Evolutionary conservation across 1,140 invertebrate species (phyloP), one percentile per base, ranked within the genome.

Genomic region (Tetragnatha versicolor): DNA sequence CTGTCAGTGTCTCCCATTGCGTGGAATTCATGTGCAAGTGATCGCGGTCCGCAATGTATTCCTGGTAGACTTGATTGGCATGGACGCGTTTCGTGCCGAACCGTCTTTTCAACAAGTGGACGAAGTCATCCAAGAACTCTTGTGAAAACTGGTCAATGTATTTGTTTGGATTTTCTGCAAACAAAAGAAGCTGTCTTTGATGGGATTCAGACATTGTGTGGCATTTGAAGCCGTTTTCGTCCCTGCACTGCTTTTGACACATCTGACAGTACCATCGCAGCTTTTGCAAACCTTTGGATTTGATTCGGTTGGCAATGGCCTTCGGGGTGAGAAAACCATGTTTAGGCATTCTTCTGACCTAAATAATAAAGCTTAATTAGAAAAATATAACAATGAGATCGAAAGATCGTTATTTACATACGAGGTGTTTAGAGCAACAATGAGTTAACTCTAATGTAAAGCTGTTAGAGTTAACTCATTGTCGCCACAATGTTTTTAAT

Each of bases 11-110:
- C 77, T 95, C 90, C 98, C 98, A 99, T 80, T 92, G 90, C 0
- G 98, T 99, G 0, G 96, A 90, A 86, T 99, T 99, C 98, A 99
- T 99, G 83, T 99, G 98, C 5, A 98, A 86, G 85, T 99, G 98
- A 81, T 96, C 90, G 83, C 93, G 87, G 83, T 98, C 92, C 0
- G 93, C 89, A 79, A 99, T 99, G 82, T 99, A 99, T 82, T 99
- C 97, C 85, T 99, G 98, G 84, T 99, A 99, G 0, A 99, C 95
- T 83, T 95, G 91, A 85, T 99, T 99, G 0, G 97, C 96, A 83
- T 93, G 91, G 0, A 99, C 96, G 81, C 98, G 86, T 86, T 97
- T 95, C 0, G 93, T 95, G 17, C 95, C 95, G 88, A 96, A 99
- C 82, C 95, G 92, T 22, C 95, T 86, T 49, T 91, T 90, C 14